Conservation (phyloP, 2,797 vertebrate species). For the Bradypus variegatus region DNA sequence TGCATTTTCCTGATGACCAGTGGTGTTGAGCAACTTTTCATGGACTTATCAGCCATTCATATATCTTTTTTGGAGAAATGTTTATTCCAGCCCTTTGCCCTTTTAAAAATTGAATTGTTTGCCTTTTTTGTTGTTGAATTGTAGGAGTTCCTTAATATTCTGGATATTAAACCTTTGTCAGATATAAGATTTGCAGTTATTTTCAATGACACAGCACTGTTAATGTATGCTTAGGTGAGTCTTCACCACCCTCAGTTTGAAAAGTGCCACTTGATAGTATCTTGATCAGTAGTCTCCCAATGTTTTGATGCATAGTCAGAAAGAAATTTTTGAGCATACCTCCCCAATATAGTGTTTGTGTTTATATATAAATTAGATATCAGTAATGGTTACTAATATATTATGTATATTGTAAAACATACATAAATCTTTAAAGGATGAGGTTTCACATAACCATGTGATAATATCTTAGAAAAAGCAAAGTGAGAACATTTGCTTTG, state of each 20-base stretch:
- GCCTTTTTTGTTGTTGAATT: too few relatives aligned
- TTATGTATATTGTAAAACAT: not conserved
- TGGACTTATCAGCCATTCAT: too few relatives aligned
- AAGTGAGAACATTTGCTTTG: not conserved
- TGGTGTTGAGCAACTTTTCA: too few relatives aligned
- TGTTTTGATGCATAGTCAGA: not conserved
- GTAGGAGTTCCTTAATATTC: too few relatives aligned
- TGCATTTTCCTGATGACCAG: too few relatives aligned
- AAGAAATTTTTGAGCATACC: not conserved
- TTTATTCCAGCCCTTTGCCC: too few relatives aligned
- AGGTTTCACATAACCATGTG: not conserved
- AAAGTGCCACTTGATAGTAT: not conserved
- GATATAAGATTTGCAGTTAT: too few relatives aligned
- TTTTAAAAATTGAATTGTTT: too few relatives aligned
- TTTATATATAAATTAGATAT: not conserved
- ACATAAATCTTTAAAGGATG: not conserved
- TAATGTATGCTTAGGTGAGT: not conserved
- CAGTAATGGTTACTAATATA: not conserved
- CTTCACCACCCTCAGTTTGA: not conserved
- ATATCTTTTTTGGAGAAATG: too few relatives aligned
- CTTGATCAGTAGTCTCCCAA: not conserved
- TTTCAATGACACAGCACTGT: not conserved
- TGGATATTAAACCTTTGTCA: too few relatives aligned
- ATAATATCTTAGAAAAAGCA: not conserved
- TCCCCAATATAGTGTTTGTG: not conserved